Conservation (phyloP, 2,113 vertebrate species). For the Rhodinocichla rosea region DNA sequence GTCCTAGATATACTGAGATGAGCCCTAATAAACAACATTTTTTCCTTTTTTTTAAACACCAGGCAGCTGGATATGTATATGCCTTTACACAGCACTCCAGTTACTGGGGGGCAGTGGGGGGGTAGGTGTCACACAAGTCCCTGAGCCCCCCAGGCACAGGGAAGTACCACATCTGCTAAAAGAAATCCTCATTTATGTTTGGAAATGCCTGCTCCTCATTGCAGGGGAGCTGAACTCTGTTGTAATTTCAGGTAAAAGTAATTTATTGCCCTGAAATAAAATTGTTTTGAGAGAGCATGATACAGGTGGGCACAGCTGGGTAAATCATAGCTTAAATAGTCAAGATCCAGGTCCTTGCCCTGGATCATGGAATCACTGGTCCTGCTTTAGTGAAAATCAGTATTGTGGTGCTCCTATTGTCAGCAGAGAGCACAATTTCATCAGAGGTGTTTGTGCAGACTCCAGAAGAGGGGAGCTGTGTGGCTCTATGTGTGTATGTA, state of each 20-base stretch:
- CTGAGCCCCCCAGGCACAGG: too few species aligned
- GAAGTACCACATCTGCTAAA: not conserved
- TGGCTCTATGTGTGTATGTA: not conserved
- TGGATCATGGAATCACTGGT: not conserved
- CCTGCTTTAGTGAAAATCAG: too few species aligned
- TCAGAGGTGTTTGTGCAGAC: not conserved
- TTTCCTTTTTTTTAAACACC: not conserved
- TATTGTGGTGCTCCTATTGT: not conserved
- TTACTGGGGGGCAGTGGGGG: accelerated
- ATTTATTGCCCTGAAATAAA: not conserved
- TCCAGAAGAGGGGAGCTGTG: too few species aligned
- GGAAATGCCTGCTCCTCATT: not conserved
- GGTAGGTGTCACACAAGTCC: not conserved
- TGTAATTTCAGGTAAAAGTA: not conserved
- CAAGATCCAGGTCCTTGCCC: not conserved
- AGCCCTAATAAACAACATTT: not conserved
- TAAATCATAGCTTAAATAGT: not conserved
- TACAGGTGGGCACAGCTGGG: not conserved
- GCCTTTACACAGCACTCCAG: not conserved
- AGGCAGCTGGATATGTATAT: not conserved
- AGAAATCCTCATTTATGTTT: not conserved
- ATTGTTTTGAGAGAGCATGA: not conserved
- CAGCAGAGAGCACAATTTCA: not conserved
- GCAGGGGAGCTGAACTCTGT: not conserved
- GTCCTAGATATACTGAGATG: not conserved